Base-by-base conservation (phyloP, 2,888 invertebrate genomes). In the Heliothis peltigera region DNA sequence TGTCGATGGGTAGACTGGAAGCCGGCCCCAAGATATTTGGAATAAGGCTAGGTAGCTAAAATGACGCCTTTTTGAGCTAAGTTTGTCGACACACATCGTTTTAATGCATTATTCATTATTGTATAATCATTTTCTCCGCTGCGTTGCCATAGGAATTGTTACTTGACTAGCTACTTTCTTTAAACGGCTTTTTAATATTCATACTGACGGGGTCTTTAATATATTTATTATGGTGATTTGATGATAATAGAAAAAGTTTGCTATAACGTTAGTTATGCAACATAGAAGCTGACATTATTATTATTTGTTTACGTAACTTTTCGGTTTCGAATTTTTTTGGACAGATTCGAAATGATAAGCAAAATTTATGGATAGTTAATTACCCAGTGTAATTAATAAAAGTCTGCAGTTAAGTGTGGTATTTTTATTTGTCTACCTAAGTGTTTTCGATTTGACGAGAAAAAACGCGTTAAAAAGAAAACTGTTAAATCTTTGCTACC, bases 41-140 rank as follows among this genome's bases (percentile, higher is more conserved):
- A n/a, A n/a, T n/a, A n/a, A n/a, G n/a, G n/a, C n/a, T n/a, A n/a
- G n/a, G n/a, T n/a, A n/a, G n/a, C n/a, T n/a, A n/a, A 39, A 39
- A n/a, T n/a, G 39, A n/a, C n/a, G 35, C 21, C 1, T 25, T 60
- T 59, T 19, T 4, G 42, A 19, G 8, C 22, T 22, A 48, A 64
- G 61, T 61, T 70, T 63, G 49, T 59, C 52, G 56, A 69, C 61
- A 43, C 42, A 54, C 46, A 53, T 57, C 62, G 63, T 72, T 59
- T 65, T 53, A 63, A 78, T 67, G 51, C 61, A 70, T 79, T 70
- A 70, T 64, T 69, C 64, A 63, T 35, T 53, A 55, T 82, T 82
- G 64, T 66, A 52, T 82, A 80, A 82, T 52, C 60, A 81, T 75
- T 82, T 81, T 82, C 82, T 76, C 82, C 62, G 53, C 52, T 28